Base-by-base conservation (phyloP, 2,113 vertebrate species). In the Scortum barcoo region DNA sequence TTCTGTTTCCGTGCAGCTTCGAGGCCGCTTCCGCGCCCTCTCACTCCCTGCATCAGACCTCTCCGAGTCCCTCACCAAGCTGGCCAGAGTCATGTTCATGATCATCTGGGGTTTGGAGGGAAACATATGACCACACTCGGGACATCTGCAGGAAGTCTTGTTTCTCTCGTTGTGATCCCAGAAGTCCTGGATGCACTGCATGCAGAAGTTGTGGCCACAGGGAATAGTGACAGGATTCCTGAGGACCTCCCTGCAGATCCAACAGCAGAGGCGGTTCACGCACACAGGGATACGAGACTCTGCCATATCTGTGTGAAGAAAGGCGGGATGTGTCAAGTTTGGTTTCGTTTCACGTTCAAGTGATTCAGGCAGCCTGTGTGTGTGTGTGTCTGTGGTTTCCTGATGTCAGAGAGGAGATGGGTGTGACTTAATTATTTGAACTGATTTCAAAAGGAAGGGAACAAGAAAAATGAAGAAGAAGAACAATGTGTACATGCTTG, bases 181-280 rank as follows among this genome's bases (percentile, higher is more conserved):
- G 36, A 0, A 1, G 7, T 9, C 16, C 36, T 48, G 20, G 63
- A 88, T 70, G 62, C 86, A 88, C 6, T 0, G 6, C 57, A 26
- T 24, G 81, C 86, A 85, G 73, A 85, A 86, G 42, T 51, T 75
- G 91, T 96, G 95, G 17, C 96, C 95, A 36, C 95, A 96, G 28
- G 95, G 93, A 44, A 94, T 80, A 14, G 94, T 95, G 33, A 92
- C 93, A 50, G 95, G 95, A 65, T 95, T 90, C 78, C 89, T 86
- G 57, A 96, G 92, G 0, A 90, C 28, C 30, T 94, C 85, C 6
- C 89, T 72, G 90, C 95, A 96, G 87, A 96, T 93, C 36, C 85
- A 90, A 68, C 96, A 96, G 63, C 85, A 48, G 85, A 95, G 92
- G 12, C 78, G 79, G 2, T 92, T 92, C 48, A 93, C 89, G 19